Evolutionary conservation across 1,140 invertebrate genomes (phyloP).

Genomic region (Tribolium madens): DNA sequence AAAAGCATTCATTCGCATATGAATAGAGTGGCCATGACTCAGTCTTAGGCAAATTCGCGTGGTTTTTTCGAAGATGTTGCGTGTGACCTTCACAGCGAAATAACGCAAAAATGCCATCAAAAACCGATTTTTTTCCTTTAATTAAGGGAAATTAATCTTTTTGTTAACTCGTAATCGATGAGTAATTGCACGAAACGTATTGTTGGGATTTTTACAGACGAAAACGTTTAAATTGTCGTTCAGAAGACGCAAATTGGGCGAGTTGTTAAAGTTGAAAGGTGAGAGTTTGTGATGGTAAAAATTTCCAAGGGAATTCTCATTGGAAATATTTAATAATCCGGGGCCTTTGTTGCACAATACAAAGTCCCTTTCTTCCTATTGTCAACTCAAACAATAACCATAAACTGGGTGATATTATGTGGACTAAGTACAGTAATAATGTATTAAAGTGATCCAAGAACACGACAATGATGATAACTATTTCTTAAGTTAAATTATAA

Average conservation of each 20-base stretch:
- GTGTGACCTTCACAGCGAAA: conserved; percentile 12
- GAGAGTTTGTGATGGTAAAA: neutral
- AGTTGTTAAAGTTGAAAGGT: neutral
- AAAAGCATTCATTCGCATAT: neutral
- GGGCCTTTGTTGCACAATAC: neutral
- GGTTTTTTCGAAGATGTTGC: neutral
- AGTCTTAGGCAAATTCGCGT: neutral
- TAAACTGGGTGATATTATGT: neutral
- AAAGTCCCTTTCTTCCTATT: neutral
- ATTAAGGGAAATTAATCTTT: conserved; percentile 26
- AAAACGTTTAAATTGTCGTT: conserved; percentile 39
- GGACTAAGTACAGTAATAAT: neutral
- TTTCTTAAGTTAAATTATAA: neutral
- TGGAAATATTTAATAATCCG: neutral
- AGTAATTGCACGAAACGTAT: conserved; percentile 18
- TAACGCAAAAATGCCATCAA: conserved; percentile 2
- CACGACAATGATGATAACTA: neutral
- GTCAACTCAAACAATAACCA: neutral
- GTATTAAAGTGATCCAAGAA: neutral
- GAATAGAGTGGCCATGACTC: conserved; percentile 8
- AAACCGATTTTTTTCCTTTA: conserved; percentile 9
- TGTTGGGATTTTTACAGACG: conserved; percentile 37
- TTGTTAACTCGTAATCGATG: conserved; percentile 21
- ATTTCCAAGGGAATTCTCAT: neutral
- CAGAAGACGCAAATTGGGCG: neutral